Base-by-base conservation (phyloP, 2,888 invertebrate genomes). In the Nomada fucata region DNA sequence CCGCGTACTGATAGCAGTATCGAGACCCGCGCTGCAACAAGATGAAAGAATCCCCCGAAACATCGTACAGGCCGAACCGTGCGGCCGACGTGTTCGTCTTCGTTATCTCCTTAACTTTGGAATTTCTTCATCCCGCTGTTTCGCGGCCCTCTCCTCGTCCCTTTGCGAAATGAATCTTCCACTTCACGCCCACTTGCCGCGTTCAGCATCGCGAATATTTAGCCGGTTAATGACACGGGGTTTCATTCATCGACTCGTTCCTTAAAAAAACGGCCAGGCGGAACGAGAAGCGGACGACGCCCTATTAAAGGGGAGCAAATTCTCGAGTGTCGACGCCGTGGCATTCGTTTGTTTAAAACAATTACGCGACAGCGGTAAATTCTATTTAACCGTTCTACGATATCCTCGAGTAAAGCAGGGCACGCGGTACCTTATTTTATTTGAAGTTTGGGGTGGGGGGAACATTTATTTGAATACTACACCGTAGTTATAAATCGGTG, bases 181-280 rank as follows among this genome's bases (percentile, higher is more conserved):
- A 26, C 79, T 78, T 68, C 83, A 75, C 82, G 85, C 85, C 82
- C 78, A 82, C 87, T 76, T 79, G 76, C 61, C 71, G 60, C 73
- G 69, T 63, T 67, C 5, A 57, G 52, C 53, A 44, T 26, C 63
- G 61, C 76, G 59, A 86, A 79, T 78, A 55, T 73, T 76, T 67
- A 59, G 42, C 42, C 57, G 79, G 70, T 82, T 67, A 84, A 82
- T 73, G 86, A 86, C 64, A 81, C 75, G 63, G 55, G 44, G 59
- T 73, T 73, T 78, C 73, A 70, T 47, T 84, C 64, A 60, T 67
- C 53, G 47, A 55, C 20, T 75, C 65, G n/a, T 74, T 59, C 15
- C 52, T 60, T 23, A 20, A 71, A 74, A 67, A 71, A 74, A 67
- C 0, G 57, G 13, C 10, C 11, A 20, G 36, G 15, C 20, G 29